phyloP scores from a whole-genome alignment of 2,113 vertebrate genomes.

The Crotophaga sulcirostris region DNA sequence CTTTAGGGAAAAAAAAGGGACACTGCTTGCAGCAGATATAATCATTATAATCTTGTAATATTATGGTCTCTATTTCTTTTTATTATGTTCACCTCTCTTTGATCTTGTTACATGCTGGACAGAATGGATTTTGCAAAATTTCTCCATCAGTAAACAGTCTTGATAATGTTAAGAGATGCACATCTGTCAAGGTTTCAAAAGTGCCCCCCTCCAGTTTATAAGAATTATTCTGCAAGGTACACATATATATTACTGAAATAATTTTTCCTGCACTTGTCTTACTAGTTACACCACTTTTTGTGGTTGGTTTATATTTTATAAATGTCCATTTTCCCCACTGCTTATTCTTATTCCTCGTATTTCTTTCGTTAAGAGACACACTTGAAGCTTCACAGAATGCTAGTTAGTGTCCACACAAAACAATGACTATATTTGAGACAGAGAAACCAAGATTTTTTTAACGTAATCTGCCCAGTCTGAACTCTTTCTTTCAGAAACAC shows the following conservation, averaged over 20 bases:
- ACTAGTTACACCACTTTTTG: not conserved
- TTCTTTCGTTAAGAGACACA: slow-evolving; percentile 13
- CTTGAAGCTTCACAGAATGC: slow-evolving; percentile 31
- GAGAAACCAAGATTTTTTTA: slow-evolving; percentile 57
- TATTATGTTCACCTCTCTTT: not conserved
- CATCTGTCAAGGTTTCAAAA: not conserved
- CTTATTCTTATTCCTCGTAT: not conserved
- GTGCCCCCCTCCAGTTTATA: not conserved
- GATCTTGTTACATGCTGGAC: not conserved
- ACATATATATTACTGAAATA: not conserved
- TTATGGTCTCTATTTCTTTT: not conserved
- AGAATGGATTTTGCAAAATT: not conserved
- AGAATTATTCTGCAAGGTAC: not conserved
- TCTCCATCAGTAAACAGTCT: not conserved
- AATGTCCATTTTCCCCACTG: not conserved
- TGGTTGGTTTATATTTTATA: slow-evolving; percentile 12
- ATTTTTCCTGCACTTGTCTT: not conserved
- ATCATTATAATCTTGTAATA: not conserved
- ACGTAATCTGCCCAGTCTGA: slow-evolving; percentile 68
- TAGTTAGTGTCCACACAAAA: slow-evolving; percentile 51
- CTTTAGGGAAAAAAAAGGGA: not conserved
- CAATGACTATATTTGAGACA: not conserved
- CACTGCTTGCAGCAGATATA: not conserved
- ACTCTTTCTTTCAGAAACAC: slow-evolving; percentile 72
- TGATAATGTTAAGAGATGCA: not conserved